Base-by-base conservation (phyloP, 2,888 invertebrate species). In the Noctua pronuba region DNA sequence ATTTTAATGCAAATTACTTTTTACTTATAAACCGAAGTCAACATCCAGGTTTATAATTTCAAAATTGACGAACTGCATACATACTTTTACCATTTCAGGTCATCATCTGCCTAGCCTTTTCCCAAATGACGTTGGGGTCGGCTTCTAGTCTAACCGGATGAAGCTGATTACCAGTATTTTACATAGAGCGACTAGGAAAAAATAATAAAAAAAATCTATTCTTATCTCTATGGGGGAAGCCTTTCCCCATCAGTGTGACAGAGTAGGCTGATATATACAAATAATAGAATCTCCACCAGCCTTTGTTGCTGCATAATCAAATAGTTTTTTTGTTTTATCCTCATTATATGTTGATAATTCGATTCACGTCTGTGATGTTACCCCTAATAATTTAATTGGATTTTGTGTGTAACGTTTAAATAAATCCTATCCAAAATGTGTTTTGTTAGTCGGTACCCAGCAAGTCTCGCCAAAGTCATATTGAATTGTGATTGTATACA, bases 401-500 rank as follows among this genome's bases (percentile, higher is more conserved):
- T 31, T 8, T 28, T 58, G 60, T 60, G 60, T 60, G n/a, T n/a
- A 60, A 60, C 11, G 11, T 62, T 35, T 11, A 35, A 62, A 21
- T 69, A 55, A 52, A 64, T 64, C 18, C 8, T 76, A 46, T 24
- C 4, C 21, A 55, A 75, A 31, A 67, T 44, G 8, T 64, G 10
- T 21, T 79, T 72, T 18, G 41, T 35, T 55, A 38, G 44, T n/a
- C 21, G 2, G 16, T 18, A 65, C 24, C 44, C 11, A 35, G 52
- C n/a, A 80, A 73, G 62, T 73, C 68, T 52, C 8, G 16, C n/a
- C 11, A 18, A 76, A 65, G 35, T 52, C 49, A 41, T 38, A 52
- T 66, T 60, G 35, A 62, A 68, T 73, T 68, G 35, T 52, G 28
- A 62, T 67, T 73, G n/a, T 67, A 58, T 49, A n/a, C 31, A 49